A percentile compares a stretch with the other conserved stretches of the same genome.
Evolutionary conservation across 2,888 invertebrate species (phyloP).

Genomic region (Elgonia sp.): DNA sequence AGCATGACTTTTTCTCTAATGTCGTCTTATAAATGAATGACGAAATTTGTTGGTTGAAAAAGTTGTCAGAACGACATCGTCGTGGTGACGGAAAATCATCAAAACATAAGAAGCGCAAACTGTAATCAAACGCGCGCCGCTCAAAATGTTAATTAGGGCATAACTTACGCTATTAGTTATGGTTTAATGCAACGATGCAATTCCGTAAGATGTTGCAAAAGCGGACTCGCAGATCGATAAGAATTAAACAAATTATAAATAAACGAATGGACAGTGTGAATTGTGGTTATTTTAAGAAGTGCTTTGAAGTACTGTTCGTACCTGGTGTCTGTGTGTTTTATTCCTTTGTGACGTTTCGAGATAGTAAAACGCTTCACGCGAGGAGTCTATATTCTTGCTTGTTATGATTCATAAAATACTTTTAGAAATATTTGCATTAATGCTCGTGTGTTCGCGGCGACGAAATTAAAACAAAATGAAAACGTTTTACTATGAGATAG

Average conservation of each 20-base stretch:
- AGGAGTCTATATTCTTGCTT: slow-evolving; percentile 23
- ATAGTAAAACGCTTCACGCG: slow-evolving; percentile 15
- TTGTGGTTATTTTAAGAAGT: slow-evolving; percentile 19
- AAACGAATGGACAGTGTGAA: not conserved
- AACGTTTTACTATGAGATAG: not conserved
- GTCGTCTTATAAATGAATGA: not conserved
- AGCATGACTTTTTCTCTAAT: too few species aligned
- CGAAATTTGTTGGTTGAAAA: not conserved
- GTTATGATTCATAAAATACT: slow-evolving; percentile 45
- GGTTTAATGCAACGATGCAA: slow-evolving; percentile 35
- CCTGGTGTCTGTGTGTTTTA: not conserved
- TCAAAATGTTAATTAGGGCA: slow-evolving; percentile 58
- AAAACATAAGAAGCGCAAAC: slow-evolving; percentile 17
- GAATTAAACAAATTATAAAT: slow-evolving; percentile 10
- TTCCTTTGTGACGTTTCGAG: slow-evolving; percentile 26
- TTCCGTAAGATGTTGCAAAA: slow-evolving; percentile 33
- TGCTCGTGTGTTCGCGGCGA: not conserved
- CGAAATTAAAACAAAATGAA: slow-evolving; percentile 1
- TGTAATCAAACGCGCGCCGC: slow-evolving; percentile 32
- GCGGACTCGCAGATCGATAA: not conserved
- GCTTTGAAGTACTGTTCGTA: not conserved
- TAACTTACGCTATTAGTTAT: slow-evolving; percentile 48
- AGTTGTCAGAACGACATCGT: not conserved
- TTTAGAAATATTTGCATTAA: slow-evolving; percentile 40
- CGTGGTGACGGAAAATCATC: slow-evolving; percentile 26